phyloP scores from a whole-genome alignment of 1,140 invertebrate species.

The Acromyrmex charruanus region DNA sequence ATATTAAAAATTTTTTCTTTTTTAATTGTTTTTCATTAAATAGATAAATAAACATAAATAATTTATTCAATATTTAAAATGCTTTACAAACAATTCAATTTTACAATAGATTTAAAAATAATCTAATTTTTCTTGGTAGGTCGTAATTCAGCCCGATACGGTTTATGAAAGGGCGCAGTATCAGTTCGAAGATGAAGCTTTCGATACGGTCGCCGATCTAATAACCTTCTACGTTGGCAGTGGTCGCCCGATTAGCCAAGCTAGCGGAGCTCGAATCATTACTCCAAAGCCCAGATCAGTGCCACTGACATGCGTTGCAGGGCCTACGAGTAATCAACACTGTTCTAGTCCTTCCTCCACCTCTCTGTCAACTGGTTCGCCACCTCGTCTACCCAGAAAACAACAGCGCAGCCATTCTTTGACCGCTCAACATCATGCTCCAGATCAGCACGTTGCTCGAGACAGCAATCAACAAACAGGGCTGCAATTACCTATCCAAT shows the following conservation, averaged over 20 bases:
- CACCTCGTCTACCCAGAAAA: conserved; percentile 81
- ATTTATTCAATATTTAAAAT: conserved; percentile 12
- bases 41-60: neutral
- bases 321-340: conserved; percentile 73
- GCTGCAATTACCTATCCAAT: conserved; percentile 73
- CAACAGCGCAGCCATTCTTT: conserved; percentile 84
- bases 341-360: conserved; percentile 82
- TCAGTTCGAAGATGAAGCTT: conserved; percentile 97
- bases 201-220: conserved; percentile 96
- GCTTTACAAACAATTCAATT: neutral
- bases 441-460: conserved; percentile 69
- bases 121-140: conserved; percentile 85
- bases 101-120: neutral
- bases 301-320: conserved; percentile 77
- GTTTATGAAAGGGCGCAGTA: conserved; percentile 97
- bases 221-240: conserved; percentile 98
- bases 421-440: conserved; percentile 78
- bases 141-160: conserved; percentile 94
- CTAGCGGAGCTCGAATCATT: conserved; percentile 94
- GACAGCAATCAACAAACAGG: conserved; percentile 68
- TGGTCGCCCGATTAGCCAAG: conserved; percentile 93
- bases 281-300: conserved; percentile 83
- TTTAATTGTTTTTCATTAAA: neutral
- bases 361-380: conserved; percentile 81
- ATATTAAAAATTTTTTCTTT: neutral